Evolutionary conservation across 23 tunicate genomes (phyloP), one percentile per base, ranked within the genome.

Genomic region (Corella eumyota): DNA sequence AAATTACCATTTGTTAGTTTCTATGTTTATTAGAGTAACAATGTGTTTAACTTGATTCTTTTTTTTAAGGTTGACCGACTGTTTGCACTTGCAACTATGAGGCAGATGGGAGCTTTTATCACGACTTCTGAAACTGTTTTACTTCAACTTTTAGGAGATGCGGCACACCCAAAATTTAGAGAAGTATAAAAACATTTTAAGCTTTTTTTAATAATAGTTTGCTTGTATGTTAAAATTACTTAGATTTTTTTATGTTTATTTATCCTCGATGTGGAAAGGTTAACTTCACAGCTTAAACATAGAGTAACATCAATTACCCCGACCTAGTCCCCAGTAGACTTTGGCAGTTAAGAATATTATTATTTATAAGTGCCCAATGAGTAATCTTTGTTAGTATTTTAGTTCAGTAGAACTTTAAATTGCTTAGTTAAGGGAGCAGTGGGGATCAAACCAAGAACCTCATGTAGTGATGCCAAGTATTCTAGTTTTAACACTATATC

Each of bases 21-120:
- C 17, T 44, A 13, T 17, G 49, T 44, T 13, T 13, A 44, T 13
- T 44, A 44, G 15, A n/a, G n/a, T n/a, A n/a, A n/a, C n/a, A n/a
- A n/a, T n/a, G n/a, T n/a, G n/a, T n/a, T n/a, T n/a, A n/a, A n/a
- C n/a, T n/a, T n/a, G n/a, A n/a, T n/a, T n/a, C n/a, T n/a, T 25
- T 6, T 27, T 40, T 45, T 45, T 28, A 54, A 86, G 79, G 80
- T 76, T 50, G 95, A 86, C 48, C 65, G 95, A 21, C 30, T 86
- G n/a, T 86, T 51, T 26, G 86, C 81, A 6, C 46, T 86, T 38
- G 74, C 95, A 27, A 86, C 95, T 4, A 86, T 86, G 85, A 50
- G 95, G 32, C 95, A 86, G 51, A 86, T 86, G 95, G 95, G 95
- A 46, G 95, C 95, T 0, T 77, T 77, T 36, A 78, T 86, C 6